These are phyloP conservation scores for Chrysopilus asiliformis DNA, from an alignment of 2,888 invertebrate species.

Conservation along the genomic window DNA sequence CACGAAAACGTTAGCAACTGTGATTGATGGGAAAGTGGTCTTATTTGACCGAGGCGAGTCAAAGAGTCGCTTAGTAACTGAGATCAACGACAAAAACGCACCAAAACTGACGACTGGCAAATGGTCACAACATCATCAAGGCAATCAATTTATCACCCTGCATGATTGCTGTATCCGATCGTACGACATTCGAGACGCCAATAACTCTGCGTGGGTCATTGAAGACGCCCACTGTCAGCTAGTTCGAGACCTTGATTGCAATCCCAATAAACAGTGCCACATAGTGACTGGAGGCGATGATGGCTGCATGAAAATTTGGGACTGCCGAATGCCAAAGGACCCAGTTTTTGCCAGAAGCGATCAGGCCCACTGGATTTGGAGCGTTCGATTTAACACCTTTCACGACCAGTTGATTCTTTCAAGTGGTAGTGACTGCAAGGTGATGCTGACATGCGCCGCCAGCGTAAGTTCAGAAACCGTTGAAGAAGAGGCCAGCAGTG, in stretches of 20 bases:
- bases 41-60: constrained; percentile 59
- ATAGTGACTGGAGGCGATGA: constrained; percentile 93
- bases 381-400: constrained; percentile 86
- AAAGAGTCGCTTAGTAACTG: constrained; percentile 35
- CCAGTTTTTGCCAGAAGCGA: constrained; percentile 70
- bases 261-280: constrained; percentile 94
- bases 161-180: constrained; percentile 76
- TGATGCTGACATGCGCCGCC: constrained; percentile 74
- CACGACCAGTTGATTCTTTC: constrained; percentile 92
- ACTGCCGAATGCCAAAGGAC: constrained; percentile 66
- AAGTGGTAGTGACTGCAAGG: constrained; percentile 88
- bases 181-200: constrained; percentile 71
- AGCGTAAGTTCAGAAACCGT: constrained; percentile 73
- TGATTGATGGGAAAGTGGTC: constrained; percentile 62
- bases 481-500: too few species aligned
- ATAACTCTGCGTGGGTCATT: constrained; percentile 66
- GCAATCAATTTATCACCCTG: constrained; percentile 61
- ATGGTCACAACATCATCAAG: constrained; percentile 83
- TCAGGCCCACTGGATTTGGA: constrained; percentile 92
- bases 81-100: constrained; percentile 53
- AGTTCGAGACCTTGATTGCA: constrained; percentile 86
- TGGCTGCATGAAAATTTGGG: constrained; percentile 92
- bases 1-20: constrained; percentile 52
- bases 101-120: constrained; percentile 72
- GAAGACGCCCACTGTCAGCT: constrained; percentile 80